Percentiles rank a stretch among this genome's conserved stretches.
These are phyloP conservation scores for Tribolium freemani DNA, from an alignment of 2,888 invertebrate species.

Conservation along the genomic window DNA sequence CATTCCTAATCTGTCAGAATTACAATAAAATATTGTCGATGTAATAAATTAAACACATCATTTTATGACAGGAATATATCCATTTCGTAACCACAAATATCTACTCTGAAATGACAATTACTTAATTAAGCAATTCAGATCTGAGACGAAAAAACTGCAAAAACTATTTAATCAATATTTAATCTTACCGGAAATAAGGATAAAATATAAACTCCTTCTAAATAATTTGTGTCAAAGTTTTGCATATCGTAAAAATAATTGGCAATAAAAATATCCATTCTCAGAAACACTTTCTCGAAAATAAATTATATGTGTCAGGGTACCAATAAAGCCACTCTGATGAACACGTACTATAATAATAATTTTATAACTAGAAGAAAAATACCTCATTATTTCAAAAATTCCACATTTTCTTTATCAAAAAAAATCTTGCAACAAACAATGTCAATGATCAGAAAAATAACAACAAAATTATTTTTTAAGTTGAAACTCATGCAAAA, in stretches of 20 bases:
- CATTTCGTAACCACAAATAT: background rate
- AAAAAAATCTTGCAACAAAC: background rate
- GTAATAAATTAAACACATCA: background rate
- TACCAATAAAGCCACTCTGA: background rate
- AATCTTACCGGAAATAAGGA: too few species aligned
- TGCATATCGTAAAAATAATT: background rate
- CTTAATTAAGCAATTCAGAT: too few species aligned
- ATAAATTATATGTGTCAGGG: background rate
- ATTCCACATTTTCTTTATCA: background rate
- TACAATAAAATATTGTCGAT: background rate
- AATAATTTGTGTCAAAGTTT: background rate
- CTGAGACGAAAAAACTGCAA: too few species aligned
- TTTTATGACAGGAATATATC: background rate
- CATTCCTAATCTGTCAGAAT: background rate
- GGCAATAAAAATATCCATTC: background rate
- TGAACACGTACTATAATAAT: too few species aligned
- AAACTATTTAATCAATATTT: too few species aligned
- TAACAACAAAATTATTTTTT: background rate
- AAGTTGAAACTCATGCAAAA: too few species aligned
- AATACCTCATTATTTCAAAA: background rate
- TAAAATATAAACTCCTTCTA: too few species aligned
- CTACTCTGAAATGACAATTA: too few species aligned
- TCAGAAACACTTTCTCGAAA: background rate
- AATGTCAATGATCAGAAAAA: background rate
- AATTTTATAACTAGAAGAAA: too few species aligned